Base-by-base conservation (phyloP, 1,140 invertebrate genomes). In the Bursaphelenchus mucronatus region DNA sequence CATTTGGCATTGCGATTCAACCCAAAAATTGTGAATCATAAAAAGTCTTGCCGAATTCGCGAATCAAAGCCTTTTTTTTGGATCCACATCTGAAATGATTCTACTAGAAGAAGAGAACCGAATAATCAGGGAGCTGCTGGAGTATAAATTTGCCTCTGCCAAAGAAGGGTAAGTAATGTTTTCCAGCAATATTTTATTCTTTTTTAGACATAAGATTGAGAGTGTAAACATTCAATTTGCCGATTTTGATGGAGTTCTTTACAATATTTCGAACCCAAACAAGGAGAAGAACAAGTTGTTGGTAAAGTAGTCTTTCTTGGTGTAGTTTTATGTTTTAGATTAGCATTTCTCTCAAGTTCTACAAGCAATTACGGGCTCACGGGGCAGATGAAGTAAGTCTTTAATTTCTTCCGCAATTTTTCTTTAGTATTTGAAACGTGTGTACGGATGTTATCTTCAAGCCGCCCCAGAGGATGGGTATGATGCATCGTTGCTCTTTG, bases 181-280 rank as follows among this genome's bases (percentile, higher is more conserved):
- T 68, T 13, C 40, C 51, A 40, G 49, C 49, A 53, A 0, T 7
- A 54, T n/a, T n/a, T n/a, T n/a, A n/a, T 41, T 11, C 68, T 67
- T 81, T 19, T 84, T 53, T 84, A 96, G 93, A 63, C 88, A 89
- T 80, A 97, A 97, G 87, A 88, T 90, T 73, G 94, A 97, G 82
- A 90, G 88, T 66, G 92, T 93, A 76, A 92, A 96, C 84, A 88
- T 97, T 70, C 89, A 30, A n/a, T 76, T 84, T 76, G 89, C 91
- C 74, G 95, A 99, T 86, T 98, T 98, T 85, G 95, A 98, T 87
- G 94, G 95, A 72, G 94, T 96, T 61, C 83, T 97, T 63, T 98
- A 94, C 86, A 93, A 97, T 84, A 90, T 98, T 86, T 97, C 94
- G 58, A 98, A 96, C 87, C 86, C 92, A 70, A 90, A 92, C 84